Conservation (phyloP, 2,797 vertebrate genomes). For the Atherinosoma microstoma region DNA sequence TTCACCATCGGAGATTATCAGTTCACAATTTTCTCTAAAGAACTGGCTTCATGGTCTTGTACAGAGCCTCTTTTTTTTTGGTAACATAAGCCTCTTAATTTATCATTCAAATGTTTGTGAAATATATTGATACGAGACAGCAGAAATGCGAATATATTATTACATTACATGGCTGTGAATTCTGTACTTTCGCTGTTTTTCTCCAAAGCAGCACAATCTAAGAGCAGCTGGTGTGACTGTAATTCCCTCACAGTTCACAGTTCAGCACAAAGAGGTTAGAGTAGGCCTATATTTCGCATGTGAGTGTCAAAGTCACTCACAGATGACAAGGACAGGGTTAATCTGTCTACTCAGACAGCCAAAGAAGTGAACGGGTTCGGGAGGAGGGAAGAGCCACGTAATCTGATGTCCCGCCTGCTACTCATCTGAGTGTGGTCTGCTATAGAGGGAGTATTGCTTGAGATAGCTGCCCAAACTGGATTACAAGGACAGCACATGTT, state of each 20-base stretch:
- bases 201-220: background rate
- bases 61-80: no score
- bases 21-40: no score
- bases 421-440: conserved; percentile 37
- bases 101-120: background rate
- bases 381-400: conserved; percentile 35
- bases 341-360: conserved; percentile 57
- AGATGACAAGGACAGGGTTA: conserved; percentile 41
- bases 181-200: background rate
- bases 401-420: conserved; percentile 66
- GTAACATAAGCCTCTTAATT: background rate
- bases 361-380: conserved; percentile 16
- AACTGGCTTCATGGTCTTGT: no score
- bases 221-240: background rate
- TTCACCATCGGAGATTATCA: no score
- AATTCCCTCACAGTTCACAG: background rate
- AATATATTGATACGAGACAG: background rate
- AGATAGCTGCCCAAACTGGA: conserved; percentile 67
- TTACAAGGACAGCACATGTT: conserved; percentile 60
- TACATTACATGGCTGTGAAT: background rate
- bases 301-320: conserved; percentile 32
- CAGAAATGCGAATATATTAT: background rate
- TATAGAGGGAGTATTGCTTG: conserved; percentile 16
- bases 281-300: background rate
- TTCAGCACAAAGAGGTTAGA: background rate